Conservation (phyloP, 2,888 invertebrate species). For the Drosophila borealis region DNA sequence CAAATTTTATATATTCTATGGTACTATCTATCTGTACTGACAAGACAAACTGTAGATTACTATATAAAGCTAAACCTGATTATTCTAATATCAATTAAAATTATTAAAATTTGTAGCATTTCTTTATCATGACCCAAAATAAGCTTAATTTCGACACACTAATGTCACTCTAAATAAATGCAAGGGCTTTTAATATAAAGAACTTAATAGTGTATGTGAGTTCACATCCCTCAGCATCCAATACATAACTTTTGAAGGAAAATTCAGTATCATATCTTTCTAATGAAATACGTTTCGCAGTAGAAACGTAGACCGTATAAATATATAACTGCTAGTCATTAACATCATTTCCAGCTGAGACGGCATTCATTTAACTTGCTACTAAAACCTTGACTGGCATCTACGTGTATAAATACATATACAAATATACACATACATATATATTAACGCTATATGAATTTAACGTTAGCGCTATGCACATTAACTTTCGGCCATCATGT, state of each 20-base stretch:
- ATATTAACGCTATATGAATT: constrained; percentile 19
- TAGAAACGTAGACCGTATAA: background rate
- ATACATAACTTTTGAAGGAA: background rate
- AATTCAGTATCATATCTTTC: background rate
- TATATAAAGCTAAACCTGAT: too few relatives aligned
- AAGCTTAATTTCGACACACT: too few relatives aligned
- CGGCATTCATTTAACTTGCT: background rate
- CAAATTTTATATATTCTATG: too few relatives aligned
- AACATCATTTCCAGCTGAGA: constrained; percentile 23
- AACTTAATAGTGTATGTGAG: background rate
- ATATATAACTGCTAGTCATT: constrained; percentile 12
- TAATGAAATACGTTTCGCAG: background rate
- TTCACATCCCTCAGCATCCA: too few relatives aligned
- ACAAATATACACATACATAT: background rate
- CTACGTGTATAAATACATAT: too few relatives aligned
- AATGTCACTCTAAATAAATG: background rate
- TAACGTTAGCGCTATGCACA: constrained; percentile 29
- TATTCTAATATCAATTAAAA: too few relatives aligned
- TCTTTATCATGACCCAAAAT: too few relatives aligned
- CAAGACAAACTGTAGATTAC: too few relatives aligned
- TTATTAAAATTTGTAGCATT: too few relatives aligned
- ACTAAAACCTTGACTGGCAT: too few relatives aligned
- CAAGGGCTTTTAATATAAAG: background rate
- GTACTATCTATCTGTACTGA: too few relatives aligned
- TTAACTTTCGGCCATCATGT: constrained; percentile 41